phyloP scores from a whole-genome alignment of 2,113 vertebrate genomes.

The Pseudonaja textilis region DNA sequence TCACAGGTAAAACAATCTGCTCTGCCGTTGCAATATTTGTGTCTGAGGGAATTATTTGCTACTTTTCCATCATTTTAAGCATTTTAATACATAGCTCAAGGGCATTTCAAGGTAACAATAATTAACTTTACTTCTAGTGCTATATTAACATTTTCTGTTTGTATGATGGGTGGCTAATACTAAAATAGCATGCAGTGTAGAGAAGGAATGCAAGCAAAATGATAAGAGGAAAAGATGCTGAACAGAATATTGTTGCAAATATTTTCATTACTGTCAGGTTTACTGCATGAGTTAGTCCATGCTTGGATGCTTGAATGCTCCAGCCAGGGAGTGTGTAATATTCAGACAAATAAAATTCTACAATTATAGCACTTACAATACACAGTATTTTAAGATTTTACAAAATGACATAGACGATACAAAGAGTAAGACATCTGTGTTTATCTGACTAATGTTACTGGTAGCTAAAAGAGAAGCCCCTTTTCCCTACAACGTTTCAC shows the following conservation, averaged over 20 bases:
- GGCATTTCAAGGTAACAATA: constrained; percentile 12
- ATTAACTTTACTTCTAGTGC: neutral
- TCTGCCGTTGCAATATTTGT: constrained; percentile 54
- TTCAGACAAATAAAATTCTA: neutral
- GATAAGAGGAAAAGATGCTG: neutral
- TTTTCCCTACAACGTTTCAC: neutral
- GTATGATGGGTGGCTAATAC: neutral
- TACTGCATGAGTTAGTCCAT: neutral
- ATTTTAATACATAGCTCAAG: constrained; percentile 23
- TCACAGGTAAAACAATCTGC: constrained; percentile 80
- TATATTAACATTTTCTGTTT: neutral
- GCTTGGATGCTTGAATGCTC: neutral
- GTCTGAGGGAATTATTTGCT: constrained; percentile 42
- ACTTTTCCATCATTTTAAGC: constrained; percentile 32
- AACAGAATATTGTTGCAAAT: neutral
- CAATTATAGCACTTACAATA: neutral
- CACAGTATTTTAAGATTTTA: neutral
- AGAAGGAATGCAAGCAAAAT: neutral
- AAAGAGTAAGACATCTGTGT: neutral
- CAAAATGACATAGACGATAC: neutral
- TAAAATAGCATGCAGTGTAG: neutral
- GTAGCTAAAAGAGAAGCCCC: neutral
- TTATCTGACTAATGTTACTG: neutral
- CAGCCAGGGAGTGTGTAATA: neutral
- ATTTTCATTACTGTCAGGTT: neutral